Evolutionary conservation across 1,140 invertebrate species (phyloP).

Genomic region (Brachionus koreanus): DNA sequence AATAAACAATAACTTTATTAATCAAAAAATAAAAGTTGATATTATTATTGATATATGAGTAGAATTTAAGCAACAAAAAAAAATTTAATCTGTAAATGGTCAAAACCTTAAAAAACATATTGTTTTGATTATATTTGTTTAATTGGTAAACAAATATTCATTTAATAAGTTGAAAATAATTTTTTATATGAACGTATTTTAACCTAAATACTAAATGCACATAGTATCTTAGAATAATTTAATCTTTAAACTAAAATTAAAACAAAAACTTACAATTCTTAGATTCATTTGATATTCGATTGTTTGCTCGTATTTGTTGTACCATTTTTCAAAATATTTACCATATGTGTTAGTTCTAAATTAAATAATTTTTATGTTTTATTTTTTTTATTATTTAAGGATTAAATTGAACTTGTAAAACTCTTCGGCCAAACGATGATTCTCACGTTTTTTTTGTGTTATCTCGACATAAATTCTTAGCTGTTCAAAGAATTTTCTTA

Average conservation of each 20-base stretch:
- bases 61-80: background rate
- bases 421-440: constrained; percentile 9
- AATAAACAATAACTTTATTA: no score
- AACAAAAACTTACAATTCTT: constrained; percentile 31
- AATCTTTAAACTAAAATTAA: background rate
- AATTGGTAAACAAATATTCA: background rate
- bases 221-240: background rate
- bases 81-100: background rate
- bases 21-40: background rate
- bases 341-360: background rate
- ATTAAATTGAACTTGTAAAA: constrained; percentile 11
- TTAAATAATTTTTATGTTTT: background rate
- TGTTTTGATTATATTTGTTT: background rate
- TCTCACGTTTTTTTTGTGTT: background rate
- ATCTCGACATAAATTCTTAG: background rate
- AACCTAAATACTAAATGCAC: background rate
- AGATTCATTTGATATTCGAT: constrained; percentile 40
- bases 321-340: constrained; percentile 28
- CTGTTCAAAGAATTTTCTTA: background rate
- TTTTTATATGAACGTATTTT: background rate
- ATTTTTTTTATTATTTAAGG: background rate
- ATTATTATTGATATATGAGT: background rate
- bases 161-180: background rate
- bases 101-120: background rate
- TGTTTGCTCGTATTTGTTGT: background rate